A percentile compares a stretch with the other conserved stretches of the same genome.
These are phyloP conservation scores for Discoglossus pictus DNA, from an alignment of 2,797 vertebrate genomes.

Conservation along the genomic window DNA sequence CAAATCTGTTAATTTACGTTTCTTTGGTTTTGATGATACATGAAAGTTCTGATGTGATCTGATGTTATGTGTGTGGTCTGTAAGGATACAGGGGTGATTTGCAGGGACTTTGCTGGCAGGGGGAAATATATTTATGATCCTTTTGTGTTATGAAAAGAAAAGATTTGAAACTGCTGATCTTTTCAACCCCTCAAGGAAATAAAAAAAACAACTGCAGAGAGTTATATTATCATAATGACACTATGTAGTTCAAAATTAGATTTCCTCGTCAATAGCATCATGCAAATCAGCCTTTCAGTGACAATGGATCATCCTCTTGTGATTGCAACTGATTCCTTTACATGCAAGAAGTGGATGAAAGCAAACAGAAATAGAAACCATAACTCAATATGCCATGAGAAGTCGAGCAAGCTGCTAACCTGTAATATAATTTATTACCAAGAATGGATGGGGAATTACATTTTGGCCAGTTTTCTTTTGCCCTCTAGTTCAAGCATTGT, in stretches of 20 bases:
- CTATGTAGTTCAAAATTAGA: constrained; percentile 5
- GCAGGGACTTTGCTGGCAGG: too few species aligned
- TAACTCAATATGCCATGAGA: constrained; percentile 35
- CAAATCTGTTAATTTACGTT: too few species aligned
- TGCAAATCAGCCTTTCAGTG: constrained; percentile 1
- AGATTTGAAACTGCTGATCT: too few species aligned
- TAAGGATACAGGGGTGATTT: too few species aligned
- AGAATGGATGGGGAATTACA: constrained; percentile 20
- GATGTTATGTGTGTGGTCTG: too few species aligned
- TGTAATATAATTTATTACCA: constrained; percentile 41
- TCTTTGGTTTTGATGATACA: too few species aligned
- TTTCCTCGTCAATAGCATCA: too few species aligned
- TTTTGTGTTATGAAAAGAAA: too few species aligned
- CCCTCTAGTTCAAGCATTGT: constrained; percentile 32
- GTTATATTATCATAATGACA: constrained; percentile 9
- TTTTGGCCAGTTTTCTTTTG: constrained; percentile 31
- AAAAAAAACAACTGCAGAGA: constrained; percentile 2
- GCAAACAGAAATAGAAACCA: constrained; percentile 30
- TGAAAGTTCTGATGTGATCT: too few species aligned
- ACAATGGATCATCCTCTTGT: constrained; percentile 13
- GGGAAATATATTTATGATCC: too few species aligned
- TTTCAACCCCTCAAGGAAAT: constrained; percentile 7
- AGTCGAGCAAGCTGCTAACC: constrained; percentile 42
- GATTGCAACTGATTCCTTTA: constrained; percentile 18
- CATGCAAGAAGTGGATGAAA: constrained; percentile 8